phyloP scores from a whole-genome alignment of 2,888 invertebrate species.

The Ellobium chinense region DNA sequence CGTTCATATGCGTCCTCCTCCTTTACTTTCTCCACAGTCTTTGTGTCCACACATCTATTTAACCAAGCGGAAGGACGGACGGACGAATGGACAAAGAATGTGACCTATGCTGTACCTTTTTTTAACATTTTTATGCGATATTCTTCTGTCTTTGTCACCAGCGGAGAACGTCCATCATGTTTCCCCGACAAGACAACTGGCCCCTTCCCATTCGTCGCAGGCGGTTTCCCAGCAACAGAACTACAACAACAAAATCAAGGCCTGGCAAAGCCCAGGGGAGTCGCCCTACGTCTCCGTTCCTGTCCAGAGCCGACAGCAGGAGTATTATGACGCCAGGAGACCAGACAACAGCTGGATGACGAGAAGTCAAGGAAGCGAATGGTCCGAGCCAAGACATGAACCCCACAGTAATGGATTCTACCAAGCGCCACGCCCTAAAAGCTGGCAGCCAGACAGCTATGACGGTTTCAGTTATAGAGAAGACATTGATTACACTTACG shows the following conservation, averaged over 20 bases:
- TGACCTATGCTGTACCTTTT: no score
- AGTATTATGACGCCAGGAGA: neutral
- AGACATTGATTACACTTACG: neutral
- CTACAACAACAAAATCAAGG: slow-evolving; percentile 64
- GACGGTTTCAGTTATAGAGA: neutral
- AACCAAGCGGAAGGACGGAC: no score
- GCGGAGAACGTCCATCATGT: slow-evolving; percentile 6
- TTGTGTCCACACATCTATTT: no score
- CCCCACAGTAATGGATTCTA: no score
- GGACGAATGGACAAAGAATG: no score
- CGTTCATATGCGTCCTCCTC: no score
- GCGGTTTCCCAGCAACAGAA: slow-evolving; percentile 39
- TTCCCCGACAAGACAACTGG: neutral
- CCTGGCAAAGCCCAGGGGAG: slow-evolving; percentile 54
- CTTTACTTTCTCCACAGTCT: no score
- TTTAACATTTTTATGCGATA: no score
- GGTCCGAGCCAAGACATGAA: neutral
- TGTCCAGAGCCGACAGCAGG: neutral
- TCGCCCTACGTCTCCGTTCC: slow-evolving; percentile 2
- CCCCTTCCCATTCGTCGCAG: neutral
- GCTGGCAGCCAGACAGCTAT: slow-evolving; percentile 24
- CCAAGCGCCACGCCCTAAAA: slow-evolving; percentile 3
- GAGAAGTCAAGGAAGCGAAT: neutral
- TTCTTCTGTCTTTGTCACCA: neutral
- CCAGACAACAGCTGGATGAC: slow-evolving; percentile 1